Evolutionary conservation across 2,797 vertebrate species (phyloP).

Genomic region (Peromyscus aztecus): DNA sequence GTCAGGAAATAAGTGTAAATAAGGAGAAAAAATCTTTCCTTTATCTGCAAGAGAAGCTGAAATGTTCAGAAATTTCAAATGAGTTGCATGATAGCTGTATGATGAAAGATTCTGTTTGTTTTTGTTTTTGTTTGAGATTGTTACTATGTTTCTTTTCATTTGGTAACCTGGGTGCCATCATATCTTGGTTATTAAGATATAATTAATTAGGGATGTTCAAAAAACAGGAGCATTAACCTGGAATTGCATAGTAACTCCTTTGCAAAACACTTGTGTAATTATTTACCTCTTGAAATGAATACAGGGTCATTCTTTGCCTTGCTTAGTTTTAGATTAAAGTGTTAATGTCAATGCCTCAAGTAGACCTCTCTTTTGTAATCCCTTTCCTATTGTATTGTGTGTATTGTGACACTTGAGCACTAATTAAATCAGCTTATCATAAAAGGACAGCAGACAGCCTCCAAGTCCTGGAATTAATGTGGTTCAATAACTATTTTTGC

Average conservation of each 20-base stretch:
- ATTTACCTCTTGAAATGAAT: not conserved
- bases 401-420: not conserved
- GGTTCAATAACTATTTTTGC: not conserved
- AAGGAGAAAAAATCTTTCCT: constrained; percentile 17
- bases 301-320: not conserved
- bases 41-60: not conserved
- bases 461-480: constrained; percentile 5
- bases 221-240: not conserved
- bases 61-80: not conserved
- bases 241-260: not conserved
- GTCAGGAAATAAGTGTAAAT: not conserved
- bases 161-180: not conserved
- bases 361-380: constrained; percentile 2
- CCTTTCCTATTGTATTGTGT: not conserved
- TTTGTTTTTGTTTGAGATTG: not conserved
- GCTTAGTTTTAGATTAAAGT: constrained; percentile 17
- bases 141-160: not conserved
- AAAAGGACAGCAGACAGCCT: not conserved
- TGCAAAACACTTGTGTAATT: not conserved
- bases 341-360: not conserved
- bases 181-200: constrained; percentile 26
- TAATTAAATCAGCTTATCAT: constrained; percentile 48
- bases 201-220: not conserved
- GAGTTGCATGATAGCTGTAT: not conserved
- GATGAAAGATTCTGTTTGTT: not conserved